Conservation (phyloP, 2,113 vertebrate genomes). For the Hydrochoerus hydrochaeris region DNA sequence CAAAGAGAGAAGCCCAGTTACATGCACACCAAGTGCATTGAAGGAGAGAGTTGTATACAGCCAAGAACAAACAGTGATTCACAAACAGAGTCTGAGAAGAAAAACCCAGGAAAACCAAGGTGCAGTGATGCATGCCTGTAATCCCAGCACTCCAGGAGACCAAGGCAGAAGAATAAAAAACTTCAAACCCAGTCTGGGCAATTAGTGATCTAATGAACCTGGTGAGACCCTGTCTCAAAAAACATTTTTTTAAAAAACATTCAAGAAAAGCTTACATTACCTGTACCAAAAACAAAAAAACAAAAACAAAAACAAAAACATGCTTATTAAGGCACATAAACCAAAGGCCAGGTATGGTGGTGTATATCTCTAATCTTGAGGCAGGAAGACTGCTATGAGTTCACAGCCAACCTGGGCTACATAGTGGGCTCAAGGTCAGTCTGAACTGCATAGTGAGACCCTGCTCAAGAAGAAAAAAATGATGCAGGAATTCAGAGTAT, state of each 20-base stretch:
- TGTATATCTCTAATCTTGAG: too few relatives aligned
- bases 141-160: background rate
- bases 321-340: background rate
- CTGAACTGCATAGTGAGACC: background rate
- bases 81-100: constrained; percentile 32
- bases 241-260: background rate
- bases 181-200: background rate
- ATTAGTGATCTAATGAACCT: background rate
- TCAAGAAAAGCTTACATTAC: background rate
- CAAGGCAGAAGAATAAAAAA: background rate
- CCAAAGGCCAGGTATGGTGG: background rate
- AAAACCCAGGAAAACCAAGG: background rate
- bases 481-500: background rate
- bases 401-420: too few relatives aligned
- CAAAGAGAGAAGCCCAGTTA: background rate
- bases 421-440: background rate
- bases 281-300: too few relatives aligned
- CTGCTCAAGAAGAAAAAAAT: background rate
- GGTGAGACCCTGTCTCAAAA: background rate
- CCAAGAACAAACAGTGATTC: background rate
- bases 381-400: too few relatives aligned
- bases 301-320: too few relatives aligned
- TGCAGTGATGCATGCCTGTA: background rate
- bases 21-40: background rate
- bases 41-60: background rate